Percentiles rank a stretch among this genome's conserved stretches.
These are phyloP conservation scores for Spisula subtruncata DNA, from an alignment of 2,888 invertebrate genomes.

Conservation along the genomic window DNA sequence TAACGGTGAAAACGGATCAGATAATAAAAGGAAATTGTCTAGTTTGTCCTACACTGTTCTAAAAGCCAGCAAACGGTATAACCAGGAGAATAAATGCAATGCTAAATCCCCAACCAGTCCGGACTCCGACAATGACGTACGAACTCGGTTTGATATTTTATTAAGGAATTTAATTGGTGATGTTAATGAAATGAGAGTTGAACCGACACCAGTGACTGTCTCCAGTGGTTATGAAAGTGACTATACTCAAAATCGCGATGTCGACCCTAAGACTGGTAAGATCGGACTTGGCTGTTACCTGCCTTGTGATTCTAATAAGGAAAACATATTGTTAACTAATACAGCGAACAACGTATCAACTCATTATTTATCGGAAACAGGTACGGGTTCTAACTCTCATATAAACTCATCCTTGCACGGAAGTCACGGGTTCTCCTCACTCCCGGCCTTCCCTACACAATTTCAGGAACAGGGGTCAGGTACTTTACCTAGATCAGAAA, in stretches of 20 bases:
- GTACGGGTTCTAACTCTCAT: slow-evolving; percentile 66
- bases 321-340: slow-evolving; percentile 46
- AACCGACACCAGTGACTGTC: slow-evolving; percentile 72
- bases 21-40: slow-evolving; percentile 52
- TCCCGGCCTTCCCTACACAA: slow-evolving; percentile 66
- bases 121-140: slow-evolving; percentile 55
- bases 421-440: slow-evolving; percentile 61
- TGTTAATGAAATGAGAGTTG: slow-evolving; percentile 67
- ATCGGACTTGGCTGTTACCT: background rate
- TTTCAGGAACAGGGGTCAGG: slow-evolving; percentile 31
- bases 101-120: slow-evolving; percentile 42
- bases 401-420: slow-evolving; percentile 33
- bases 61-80: slow-evolving; percentile 55
- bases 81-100: slow-evolving; percentile 48
- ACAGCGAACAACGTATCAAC: slow-evolving; percentile 46
- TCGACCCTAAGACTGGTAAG: slow-evolving; percentile 58
- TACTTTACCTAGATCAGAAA: slow-evolving; percentile 33
- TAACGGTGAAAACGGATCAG: slow-evolving; percentile 40
- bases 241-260: slow-evolving; percentile 71
- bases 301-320: slow-evolving; percentile 54
- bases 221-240: slow-evolving; percentile 82
- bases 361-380: slow-evolving; percentile 72
- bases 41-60: slow-evolving; percentile 57
- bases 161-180: slow-evolving; percentile 67
- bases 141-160: slow-evolving; percentile 68